Evolutionary conservation across 2,888 invertebrate genomes (phyloP).

Genomic region (Balanococcus diminutus): DNA sequence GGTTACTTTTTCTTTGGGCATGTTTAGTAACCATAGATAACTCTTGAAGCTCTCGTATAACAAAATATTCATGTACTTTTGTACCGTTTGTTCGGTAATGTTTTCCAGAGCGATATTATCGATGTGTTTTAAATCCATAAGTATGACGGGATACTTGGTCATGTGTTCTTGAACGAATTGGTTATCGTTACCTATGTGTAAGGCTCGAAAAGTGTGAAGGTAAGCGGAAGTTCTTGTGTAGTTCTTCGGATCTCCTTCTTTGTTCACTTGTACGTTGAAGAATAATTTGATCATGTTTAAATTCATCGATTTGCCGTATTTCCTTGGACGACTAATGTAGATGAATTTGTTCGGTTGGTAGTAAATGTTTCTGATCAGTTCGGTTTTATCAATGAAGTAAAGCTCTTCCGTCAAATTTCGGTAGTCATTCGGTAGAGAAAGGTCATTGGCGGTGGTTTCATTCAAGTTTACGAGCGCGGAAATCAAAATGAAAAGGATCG

Average conservation of each 20-base stretch:
- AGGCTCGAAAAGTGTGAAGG: neutral
- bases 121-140: neutral
- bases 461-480: neutral
- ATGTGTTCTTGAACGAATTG: neutral
- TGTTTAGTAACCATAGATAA: neutral
- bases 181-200: neutral
- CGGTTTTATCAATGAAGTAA: neutral
- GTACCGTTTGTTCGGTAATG: neutral
- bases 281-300: neutral
- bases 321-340: neutral
- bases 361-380: neutral
- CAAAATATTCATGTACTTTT: neutral
- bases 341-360: neutral
- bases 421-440: neutral
- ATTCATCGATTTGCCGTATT: constrained; percentile 16
- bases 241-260: neutral
- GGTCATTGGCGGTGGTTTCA: neutral
- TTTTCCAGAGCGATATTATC: neutral
- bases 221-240: neutral
- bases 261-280: neutral
- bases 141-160: neutral
- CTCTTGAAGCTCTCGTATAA: neutral
- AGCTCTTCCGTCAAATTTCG: neutral
- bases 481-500: no score
- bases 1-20: neutral